Evolutionary conservation across 2,113 vertebrate genomes (phyloP).

Genomic region (Lepidothrix coronata): DNA sequence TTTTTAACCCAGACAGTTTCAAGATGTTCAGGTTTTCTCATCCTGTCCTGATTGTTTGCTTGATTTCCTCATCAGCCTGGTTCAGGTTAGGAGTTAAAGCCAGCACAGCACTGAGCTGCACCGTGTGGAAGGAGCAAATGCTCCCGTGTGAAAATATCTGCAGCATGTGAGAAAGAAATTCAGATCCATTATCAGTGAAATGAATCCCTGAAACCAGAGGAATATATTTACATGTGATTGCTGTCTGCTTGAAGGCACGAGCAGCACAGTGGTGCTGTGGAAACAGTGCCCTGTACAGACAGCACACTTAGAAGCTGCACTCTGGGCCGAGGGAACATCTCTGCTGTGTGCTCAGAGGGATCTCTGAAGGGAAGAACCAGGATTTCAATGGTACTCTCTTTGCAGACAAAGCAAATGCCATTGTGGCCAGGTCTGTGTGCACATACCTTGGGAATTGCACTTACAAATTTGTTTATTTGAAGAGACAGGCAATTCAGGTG

Average conservation of each 20-base stretch:
- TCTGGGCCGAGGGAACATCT: not conserved
- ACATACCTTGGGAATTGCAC: not conserved
- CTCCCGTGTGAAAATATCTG: slow-evolving; percentile 24
- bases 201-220: not conserved
- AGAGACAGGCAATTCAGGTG: not conserved
- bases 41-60: not conserved
- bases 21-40: slow-evolving; percentile 47
- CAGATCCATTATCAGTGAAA: slow-evolving; percentile 19
- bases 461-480: not conserved
- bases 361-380: not conserved
- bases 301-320: not conserved
- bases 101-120: not conserved
- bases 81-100: not conserved
- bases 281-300: not conserved
- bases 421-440: not conserved
- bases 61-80: slow-evolving; percentile 18
- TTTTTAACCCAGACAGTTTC: slow-evolving; percentile 15
- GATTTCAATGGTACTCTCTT: not conserved
- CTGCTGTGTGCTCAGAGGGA: not conserved
- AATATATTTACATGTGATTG: not conserved
- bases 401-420: not conserved
- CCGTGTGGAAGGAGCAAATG: not conserved
- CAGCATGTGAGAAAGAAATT: slow-evolving; percentile 9
- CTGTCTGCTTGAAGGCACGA: not conserved
- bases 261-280: not conserved